Evolutionary conservation across 2,113 vertebrate genomes (phyloP).

Genomic region (Otocyon megalotis): DNA sequence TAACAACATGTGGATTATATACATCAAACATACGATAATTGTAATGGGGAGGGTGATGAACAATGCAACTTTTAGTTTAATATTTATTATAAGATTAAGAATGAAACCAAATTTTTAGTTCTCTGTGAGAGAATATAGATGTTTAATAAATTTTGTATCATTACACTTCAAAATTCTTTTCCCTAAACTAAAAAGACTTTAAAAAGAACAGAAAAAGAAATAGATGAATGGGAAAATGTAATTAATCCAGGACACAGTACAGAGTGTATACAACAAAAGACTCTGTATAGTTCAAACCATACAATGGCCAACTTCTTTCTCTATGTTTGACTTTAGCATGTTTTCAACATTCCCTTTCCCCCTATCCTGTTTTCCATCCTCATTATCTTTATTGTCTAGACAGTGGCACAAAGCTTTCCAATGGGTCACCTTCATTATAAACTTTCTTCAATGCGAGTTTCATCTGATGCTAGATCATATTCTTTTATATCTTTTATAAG

Average conservation of each 20-base stretch:
- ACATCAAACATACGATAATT: background rate
- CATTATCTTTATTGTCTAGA: background rate
- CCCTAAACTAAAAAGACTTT: background rate
- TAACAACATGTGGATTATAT: background rate
- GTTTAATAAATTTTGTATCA: background rate
- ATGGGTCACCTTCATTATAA: background rate
- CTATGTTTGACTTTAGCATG: background rate
- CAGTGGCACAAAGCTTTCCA: background rate
- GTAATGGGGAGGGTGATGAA: background rate
- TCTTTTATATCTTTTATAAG: background rate
- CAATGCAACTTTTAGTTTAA: background rate
- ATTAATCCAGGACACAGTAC: background rate
- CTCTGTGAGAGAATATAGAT: background rate
- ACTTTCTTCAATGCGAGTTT: background rate
- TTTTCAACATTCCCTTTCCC: background rate
- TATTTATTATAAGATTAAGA: background rate
- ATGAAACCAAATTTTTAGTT: background rate
- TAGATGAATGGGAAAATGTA: background rate
- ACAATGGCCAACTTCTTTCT: background rate
- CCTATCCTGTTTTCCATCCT: background rate
- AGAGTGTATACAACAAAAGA: background rate
- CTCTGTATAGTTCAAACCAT: accelerated
- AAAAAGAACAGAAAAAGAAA: background rate
- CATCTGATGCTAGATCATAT: background rate
- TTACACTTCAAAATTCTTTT: background rate